Evolutionary conservation across 2,113 vertebrate species (phyloP).

Genomic region (Uropsilus gracilis): DNA sequence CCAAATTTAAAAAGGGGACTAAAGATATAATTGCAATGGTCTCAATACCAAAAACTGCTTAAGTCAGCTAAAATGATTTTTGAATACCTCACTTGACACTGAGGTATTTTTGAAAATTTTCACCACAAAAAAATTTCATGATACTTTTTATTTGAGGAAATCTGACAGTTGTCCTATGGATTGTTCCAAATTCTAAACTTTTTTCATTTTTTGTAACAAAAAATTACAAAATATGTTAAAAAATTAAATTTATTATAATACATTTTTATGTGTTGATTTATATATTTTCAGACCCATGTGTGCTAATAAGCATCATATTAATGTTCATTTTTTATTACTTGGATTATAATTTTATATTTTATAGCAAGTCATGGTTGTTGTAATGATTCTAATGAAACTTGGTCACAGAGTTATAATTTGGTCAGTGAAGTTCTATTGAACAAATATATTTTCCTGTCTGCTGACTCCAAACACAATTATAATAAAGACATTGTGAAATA

Average conservation of each 20-base stretch:
- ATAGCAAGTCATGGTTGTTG: not conserved
- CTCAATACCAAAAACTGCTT: not conserved
- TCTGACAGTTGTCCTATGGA: too few species aligned
- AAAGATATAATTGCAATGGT: not conserved
- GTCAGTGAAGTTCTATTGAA: constrained; percentile 20
- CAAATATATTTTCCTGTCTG: constrained; percentile 15
- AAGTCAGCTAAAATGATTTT: not conserved
- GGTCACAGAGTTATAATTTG: not conserved
- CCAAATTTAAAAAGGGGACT: not conserved
- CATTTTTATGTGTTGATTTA: constrained; percentile 32
- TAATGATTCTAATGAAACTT: constrained; percentile 39
- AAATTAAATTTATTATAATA: not conserved
- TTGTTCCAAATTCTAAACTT: too few species aligned
- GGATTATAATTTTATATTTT: constrained; percentile 44
- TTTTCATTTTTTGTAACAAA: not conserved
- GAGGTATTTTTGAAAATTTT: not conserved
- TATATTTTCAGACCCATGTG: not conserved
- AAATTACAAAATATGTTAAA: constrained; percentile 28
- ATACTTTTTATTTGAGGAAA: too few species aligned
- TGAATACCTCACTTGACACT: not conserved
- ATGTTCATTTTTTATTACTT: not conserved
- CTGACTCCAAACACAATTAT: not conserved
- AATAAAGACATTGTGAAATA: constrained; percentile 6
- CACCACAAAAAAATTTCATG: not conserved
- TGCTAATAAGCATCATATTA: not conserved